Conservation (phyloP, 2,888 invertebrate species). For the Strigamia maritima region DNA sequence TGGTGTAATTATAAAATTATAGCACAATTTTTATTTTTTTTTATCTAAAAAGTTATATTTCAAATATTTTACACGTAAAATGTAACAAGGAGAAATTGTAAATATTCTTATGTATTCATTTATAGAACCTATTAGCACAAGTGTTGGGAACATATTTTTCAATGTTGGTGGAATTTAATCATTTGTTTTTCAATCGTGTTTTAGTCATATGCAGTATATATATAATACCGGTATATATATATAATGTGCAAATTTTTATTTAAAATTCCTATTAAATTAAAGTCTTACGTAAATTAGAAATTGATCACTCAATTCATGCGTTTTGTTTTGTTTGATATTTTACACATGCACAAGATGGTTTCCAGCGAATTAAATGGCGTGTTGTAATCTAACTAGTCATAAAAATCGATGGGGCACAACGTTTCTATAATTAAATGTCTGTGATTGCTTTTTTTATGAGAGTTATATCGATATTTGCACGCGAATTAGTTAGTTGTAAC, state of each 20-base stretch:
- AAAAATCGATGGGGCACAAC: too few relatives aligned
- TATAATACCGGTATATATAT: too few relatives aligned
- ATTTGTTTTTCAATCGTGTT: background rate
- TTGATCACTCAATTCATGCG: too few relatives aligned
- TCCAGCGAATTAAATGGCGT: too few relatives aligned
- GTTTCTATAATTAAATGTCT: too few relatives aligned
- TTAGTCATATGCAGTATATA: too few relatives aligned
- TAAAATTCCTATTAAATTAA: background rate
- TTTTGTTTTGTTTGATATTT: too few relatives aligned
- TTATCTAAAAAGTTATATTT: background rate
- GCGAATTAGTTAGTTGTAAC: too few relatives aligned
- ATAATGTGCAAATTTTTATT: background rate
- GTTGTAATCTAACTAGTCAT: too few relatives aligned
- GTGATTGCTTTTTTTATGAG: too few relatives aligned
- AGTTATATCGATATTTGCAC: too few relatives aligned
- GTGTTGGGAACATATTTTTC: background rate
- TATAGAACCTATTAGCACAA: background rate
- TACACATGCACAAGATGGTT: too few relatives aligned
- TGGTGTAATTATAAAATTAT: background rate
- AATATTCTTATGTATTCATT: background rate
- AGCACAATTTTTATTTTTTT: background rate
- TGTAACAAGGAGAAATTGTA: background rate
- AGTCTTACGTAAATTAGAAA: background rate
- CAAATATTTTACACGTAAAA: background rate
- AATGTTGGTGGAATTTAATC: background rate